These are phyloP conservation scores for Alcis repandata DNA, from an alignment of 2,888 invertebrate species.

Conservation along the genomic window DNA sequence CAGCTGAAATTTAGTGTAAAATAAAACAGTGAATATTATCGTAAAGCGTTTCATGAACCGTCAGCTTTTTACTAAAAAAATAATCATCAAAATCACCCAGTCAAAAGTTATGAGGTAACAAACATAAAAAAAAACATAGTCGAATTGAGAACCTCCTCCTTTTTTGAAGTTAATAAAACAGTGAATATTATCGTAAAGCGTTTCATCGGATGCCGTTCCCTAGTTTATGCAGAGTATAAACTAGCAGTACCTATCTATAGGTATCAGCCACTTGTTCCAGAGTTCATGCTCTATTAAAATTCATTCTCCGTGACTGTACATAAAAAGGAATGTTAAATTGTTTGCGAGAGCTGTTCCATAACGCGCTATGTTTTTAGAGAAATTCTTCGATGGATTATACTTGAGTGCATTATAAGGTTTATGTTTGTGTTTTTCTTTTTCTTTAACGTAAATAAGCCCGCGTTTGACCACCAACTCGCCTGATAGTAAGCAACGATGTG, in stretches of 20 bases:
- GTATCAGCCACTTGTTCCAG: not conserved
- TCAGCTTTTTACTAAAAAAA: too few relatives aligned
- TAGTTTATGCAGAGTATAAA: constrained; percentile 9
- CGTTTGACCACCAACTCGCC: too few relatives aligned
- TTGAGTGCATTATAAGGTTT: not conserved
- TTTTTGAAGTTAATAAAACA: too few relatives aligned
- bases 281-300: constrained; percentile 25
- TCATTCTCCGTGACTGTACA: constrained; percentile 28
- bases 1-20: not conserved
- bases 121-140: too few relatives aligned
- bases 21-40: not conserved
- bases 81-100: too few relatives aligned
- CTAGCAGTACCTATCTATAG: not conserved
- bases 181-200: not conserved
- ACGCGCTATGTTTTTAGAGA: not conserved
- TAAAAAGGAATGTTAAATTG: constrained; percentile 29
- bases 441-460: too few relatives aligned
- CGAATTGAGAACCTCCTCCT: too few relatives aligned
- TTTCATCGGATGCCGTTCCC: constrained; percentile 1
- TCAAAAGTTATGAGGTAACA: too few relatives aligned
- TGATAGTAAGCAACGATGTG: too few relatives aligned
- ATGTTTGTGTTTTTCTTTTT: too few relatives aligned
- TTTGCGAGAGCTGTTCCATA: constrained; percentile 13
- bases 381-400: not conserved
- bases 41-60: not conserved